Evolutionary conservation across 1,140 invertebrate genomes (phyloP).

Genomic region (Cotesia glomerata): DNA sequence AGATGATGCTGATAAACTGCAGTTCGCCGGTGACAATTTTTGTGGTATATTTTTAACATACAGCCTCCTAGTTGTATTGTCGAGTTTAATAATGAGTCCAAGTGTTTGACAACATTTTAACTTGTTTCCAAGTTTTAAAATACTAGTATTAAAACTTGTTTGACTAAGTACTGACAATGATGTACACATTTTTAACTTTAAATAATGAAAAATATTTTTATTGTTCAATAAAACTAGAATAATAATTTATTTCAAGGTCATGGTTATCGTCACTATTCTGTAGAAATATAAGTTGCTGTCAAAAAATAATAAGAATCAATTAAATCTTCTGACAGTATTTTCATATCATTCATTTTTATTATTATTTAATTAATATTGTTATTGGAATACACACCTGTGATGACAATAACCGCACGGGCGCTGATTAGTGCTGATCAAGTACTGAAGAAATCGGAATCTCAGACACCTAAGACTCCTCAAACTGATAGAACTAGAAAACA

Average conservation of each 20-base stretch:
- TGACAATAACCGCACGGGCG: background rate
- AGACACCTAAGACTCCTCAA: too few relatives aligned
- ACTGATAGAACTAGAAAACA: background rate
- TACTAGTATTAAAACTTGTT: background rate
- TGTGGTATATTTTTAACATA: too few relatives aligned
- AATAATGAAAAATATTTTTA: too few relatives aligned
- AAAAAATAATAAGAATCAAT: background rate
- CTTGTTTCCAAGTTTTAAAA: background rate
- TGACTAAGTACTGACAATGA: conserved; percentile 12
- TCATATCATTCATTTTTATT: background rate
- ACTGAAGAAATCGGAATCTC: too few relatives aligned
- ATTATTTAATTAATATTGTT: background rate
- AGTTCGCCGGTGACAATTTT: background rate
- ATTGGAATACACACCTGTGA: background rate
- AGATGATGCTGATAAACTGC: background rate
- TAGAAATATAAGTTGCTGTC: too few relatives aligned
- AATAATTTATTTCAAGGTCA: too few relatives aligned
- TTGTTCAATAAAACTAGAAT: too few relatives aligned
- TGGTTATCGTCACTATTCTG: too few relatives aligned
- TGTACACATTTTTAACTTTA: conserved; percentile 1
- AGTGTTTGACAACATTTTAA: background rate
- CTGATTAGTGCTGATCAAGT: background rate
- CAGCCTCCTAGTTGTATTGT: too few relatives aligned
- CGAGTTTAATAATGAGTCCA: background rate
- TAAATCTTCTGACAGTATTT: background rate